A percentile compares a stretch with the other conserved stretches of the same genome.
Evolutionary conservation across 2,797 vertebrate species (phyloP).

Genomic region (Aythya fuligula): DNA sequence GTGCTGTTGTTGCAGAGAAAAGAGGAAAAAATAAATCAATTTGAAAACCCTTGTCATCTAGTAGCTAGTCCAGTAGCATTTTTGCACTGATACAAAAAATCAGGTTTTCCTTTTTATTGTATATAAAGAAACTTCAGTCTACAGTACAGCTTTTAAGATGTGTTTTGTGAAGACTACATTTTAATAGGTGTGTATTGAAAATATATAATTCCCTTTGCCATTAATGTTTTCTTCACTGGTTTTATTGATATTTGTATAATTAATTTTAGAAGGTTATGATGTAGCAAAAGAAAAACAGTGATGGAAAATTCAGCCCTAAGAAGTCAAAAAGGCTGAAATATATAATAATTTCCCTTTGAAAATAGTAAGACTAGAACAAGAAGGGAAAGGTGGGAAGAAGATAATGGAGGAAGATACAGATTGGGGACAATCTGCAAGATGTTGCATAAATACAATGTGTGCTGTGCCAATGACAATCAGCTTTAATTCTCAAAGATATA

Average conservation of each 20-base stretch:
- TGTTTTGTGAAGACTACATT: neutral
- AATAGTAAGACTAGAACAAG: neutral
- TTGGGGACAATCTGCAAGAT: neutral
- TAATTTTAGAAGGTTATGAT: neutral
- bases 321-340: neutral
- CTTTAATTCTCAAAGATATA: neutral
- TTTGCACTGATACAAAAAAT: neutral
- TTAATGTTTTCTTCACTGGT: neutral
- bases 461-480: neutral
- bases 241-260: neutral
- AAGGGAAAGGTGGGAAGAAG: neutral
- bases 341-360: neutral
- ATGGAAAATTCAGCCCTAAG: neutral
- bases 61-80: neutral
- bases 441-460: neutral
- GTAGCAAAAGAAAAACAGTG: neutral
- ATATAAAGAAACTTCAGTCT: neutral
- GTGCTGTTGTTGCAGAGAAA: neutral
- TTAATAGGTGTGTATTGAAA: neutral
- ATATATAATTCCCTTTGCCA: neutral
- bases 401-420: neutral
- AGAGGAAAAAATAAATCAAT: neutral
- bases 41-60: neutral
- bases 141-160: neutral
- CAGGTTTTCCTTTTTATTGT: neutral